Conservation (phyloP, 1,140 invertebrate genomes). For the Hylaeus anthracinus region DNA sequence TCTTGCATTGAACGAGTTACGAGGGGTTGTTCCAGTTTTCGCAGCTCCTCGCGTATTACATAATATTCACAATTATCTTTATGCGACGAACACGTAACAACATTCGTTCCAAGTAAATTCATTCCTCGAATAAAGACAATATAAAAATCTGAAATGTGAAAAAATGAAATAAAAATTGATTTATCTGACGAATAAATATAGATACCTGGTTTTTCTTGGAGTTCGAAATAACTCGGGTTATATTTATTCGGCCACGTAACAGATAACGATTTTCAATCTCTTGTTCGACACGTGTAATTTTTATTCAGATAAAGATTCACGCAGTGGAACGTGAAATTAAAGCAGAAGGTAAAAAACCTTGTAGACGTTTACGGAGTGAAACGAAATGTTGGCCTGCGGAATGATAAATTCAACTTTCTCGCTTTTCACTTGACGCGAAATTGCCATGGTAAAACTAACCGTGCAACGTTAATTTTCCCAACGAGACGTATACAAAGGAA, state of each 20-base stretch:
- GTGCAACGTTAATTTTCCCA: not conserved
- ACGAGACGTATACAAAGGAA: not conserved
- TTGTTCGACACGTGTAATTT: too few species aligned
- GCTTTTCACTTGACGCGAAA: slow-evolving; percentile 36
- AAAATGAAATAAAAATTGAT: too few species aligned
- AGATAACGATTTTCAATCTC: not conserved
- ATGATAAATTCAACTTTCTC: slow-evolving; percentile 34
- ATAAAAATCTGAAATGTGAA: too few species aligned
- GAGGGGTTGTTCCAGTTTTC: not conserved
- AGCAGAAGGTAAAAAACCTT: not conserved
- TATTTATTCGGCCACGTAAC: too few species aligned
- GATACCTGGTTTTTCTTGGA: too few species aligned
- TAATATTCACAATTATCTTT: too few species aligned
- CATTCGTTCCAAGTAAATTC: too few species aligned
- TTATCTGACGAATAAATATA: too few species aligned
- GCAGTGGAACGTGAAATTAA: not conserved
- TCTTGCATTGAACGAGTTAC: not conserved
- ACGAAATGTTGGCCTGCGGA: not conserved
- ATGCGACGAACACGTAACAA: too few species aligned
- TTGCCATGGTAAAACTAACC: slow-evolving; percentile 7
- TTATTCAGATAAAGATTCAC: too few species aligned
- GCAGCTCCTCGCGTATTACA: not conserved
- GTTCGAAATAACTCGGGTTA: too few species aligned
- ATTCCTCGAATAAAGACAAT: too few species aligned
- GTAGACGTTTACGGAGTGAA: not conserved